Conservation (phyloP, 2,113 vertebrate genomes). For the Hemicordylus capensis region DNA sequence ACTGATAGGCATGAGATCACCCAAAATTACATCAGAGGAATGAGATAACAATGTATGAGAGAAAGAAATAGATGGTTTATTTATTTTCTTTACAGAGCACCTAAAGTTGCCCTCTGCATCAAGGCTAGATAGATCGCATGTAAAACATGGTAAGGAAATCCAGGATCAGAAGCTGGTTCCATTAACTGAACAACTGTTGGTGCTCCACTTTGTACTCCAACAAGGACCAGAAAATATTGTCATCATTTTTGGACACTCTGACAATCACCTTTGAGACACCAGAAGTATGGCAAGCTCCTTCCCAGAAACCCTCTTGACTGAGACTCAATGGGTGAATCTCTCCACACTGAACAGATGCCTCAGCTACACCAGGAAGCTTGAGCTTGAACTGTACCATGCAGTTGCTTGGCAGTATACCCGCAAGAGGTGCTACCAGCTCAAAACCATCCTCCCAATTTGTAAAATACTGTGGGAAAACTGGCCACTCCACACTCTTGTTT, state of each 20-base stretch:
- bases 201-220: constrained; percentile 53
- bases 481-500: constrained; percentile 46
- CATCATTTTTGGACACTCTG: constrained; percentile 2
- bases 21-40: too few relatives aligned
- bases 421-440: constrained; percentile 53
- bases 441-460: constrained; percentile 41
- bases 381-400: constrained; percentile 45
- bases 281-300: constrained; percentile 42
- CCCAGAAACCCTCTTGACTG: constrained; percentile 48
- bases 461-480: constrained; percentile 43
- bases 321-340: constrained; percentile 9
- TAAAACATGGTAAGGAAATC: neutral
- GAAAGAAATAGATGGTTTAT: neutral
- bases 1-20: too few relatives aligned
- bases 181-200: neutral
- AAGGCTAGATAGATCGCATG: neutral
- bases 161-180: too few relatives aligned
- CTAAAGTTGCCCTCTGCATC: neutral
- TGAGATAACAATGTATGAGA: neutral
- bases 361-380: constrained; percentile 32
- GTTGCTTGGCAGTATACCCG: constrained; percentile 50
- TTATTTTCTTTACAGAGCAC: neutral
- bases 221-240: constrained; percentile 9
- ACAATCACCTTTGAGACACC: constrained; percentile 28
- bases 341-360: constrained; percentile 25